Base-by-base conservation (phyloP, 2,888 invertebrate species). In the Salpingus planirostris region DNA sequence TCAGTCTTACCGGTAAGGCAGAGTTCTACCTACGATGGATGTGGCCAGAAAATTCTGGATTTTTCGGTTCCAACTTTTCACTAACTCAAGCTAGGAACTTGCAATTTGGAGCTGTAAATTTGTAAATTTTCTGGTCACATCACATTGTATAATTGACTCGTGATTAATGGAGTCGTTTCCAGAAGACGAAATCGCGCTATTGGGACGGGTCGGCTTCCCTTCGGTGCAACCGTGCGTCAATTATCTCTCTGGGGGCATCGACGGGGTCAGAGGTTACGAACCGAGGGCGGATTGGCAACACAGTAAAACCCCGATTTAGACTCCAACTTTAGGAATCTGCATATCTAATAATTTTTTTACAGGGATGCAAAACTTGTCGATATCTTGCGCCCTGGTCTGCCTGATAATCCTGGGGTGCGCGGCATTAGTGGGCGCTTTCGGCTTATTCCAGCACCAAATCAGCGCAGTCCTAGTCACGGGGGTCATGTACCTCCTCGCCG, bases 341-440 rank as follows among this genome's bases (percentile, higher is more conserved):
- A 21, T 21, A n/a, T n/a, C n/a, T n/a, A n/a, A n/a, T n/a, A n/a
- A n/a, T n/a, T n/a, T n/a, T 29, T 37, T 52, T 53, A 22, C 65
- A 92, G 92, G 92, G 55, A 91, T 93, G 89, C 91, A 93, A 69
- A 93, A 93, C 66, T 70, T 93, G 44, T 92, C 91, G 34, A 92
- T 93, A 64, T 92, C 92, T 7, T 93, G 93, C 64, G 88, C 90
- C 26, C 71, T 93, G 49, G 93, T 93, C 3, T 89, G 90, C 54
- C 73, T 92, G 31, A 91, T 93, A 52, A 81, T 93, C 36, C 64
- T 92, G 43, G 85, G 87, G 27, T 82, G 85, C 47, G 89, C 92
- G 0, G 86, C 89, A 3, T 67, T 91, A 33, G 86, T 92, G 2
- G 92, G 92, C 11, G 77, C 83, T 26, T 88, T 93, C 59, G 91